A percentile compares a stretch with the other conserved stretches of the same genome.
phyloP scores from a whole-genome alignment of 2,888 invertebrate species.

The Drosophila villosipedis region DNA sequence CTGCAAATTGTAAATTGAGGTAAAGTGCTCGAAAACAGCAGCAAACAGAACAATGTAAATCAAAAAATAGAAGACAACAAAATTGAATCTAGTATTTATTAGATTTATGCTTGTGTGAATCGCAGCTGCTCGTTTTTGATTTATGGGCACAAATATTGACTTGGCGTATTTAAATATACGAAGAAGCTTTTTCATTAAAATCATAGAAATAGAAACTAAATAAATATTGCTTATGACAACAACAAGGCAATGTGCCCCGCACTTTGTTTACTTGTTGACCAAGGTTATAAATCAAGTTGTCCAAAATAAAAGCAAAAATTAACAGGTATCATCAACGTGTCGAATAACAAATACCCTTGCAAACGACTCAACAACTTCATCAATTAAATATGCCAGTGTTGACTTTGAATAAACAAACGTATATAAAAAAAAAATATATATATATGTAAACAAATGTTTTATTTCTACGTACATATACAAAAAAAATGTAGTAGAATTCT shows the following conservation, averaged over 20 bases:
- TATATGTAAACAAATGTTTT: background rate
- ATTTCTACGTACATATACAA: background rate
- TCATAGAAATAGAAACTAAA: constrained; percentile 65
- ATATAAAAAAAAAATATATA: no score
- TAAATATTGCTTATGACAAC: constrained; percentile 61
- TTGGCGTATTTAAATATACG: constrained; percentile 54
- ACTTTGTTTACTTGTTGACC: constrained; percentile 57
- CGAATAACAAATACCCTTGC: constrained; percentile 12
- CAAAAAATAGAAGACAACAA: constrained; percentile 9
- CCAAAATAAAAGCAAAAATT: constrained; percentile 39
- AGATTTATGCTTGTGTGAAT: constrained; percentile 33
- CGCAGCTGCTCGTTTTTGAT: constrained; percentile 57
- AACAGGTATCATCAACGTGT: background rate
- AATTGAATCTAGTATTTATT: constrained; percentile 18
- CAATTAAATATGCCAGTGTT: background rate
- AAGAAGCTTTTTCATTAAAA: constrained; percentile 63
- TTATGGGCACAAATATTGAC: constrained; percentile 60
- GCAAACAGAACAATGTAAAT: constrained; percentile 5
- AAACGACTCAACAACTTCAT: background rate
- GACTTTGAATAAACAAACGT: background rate
- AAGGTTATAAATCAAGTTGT: constrained; percentile 65
- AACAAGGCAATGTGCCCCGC: constrained; percentile 45
- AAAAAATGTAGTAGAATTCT: background rate
- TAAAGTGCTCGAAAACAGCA: constrained; percentile 17
- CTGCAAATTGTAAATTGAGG: constrained; percentile 23